phyloP scores from a whole-genome alignment of 2,113 vertebrate species.

The Perca flavescens region DNA sequence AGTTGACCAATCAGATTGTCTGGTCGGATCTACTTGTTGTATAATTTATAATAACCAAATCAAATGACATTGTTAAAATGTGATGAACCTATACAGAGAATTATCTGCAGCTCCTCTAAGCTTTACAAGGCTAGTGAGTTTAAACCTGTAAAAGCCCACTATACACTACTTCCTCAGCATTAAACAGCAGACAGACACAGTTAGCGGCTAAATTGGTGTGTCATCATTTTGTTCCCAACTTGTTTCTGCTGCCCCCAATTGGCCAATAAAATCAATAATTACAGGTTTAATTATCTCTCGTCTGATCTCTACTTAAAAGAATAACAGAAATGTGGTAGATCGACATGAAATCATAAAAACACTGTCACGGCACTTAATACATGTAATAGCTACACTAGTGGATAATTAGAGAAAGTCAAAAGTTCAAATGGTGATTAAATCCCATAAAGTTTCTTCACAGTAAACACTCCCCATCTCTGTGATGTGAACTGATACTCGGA shows the following conservation, averaged over 20 bases:
- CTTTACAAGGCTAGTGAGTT: too few relatives aligned
- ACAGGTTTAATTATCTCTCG: neutral
- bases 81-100: too few relatives aligned
- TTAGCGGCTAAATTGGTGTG: neutral
- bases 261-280: neutral
- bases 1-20: too few relatives aligned
- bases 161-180: neutral
- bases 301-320: neutral
- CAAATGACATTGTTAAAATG: too few relatives aligned
- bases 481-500: slow-evolving; percentile 26
- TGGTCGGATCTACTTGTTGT: too few relatives aligned
- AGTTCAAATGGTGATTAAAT: slow-evolving; percentile 58
- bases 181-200: neutral
- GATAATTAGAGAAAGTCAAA: slow-evolving; percentile 45
- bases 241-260: neutral
- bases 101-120: too few relatives aligned
- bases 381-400: slow-evolving; percentile 28
- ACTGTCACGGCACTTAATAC: neutral
- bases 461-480: slow-evolving; percentile 29
- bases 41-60: too few relatives aligned
- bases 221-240: neutral
- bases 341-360: slow-evolving; percentile 23
- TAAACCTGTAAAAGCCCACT: too few relatives aligned
- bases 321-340: neutral
- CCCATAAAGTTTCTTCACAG: slow-evolving; percentile 16